Percentiles rank a stretch among this genome's conserved stretches.
Conservation (phyloP, 2,113 vertebrate species). For the Prolemur simus region DNA sequence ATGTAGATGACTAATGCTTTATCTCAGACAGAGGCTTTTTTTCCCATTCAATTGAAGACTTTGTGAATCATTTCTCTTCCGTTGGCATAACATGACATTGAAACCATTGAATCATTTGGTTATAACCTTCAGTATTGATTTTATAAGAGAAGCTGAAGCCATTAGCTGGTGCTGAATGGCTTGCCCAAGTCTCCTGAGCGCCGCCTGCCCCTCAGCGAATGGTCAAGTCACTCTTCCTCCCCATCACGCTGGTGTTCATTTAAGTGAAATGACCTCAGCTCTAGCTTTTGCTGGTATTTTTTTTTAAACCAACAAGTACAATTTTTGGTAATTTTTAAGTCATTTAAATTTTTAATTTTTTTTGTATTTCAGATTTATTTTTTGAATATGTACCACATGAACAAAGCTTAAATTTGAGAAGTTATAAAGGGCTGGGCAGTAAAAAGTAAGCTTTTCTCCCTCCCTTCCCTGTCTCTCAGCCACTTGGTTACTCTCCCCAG, state of each 20-base stretch:
- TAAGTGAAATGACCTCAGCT: neutral
- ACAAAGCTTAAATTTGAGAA: neutral
- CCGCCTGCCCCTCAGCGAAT: too few species aligned
- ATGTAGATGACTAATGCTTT: neutral
- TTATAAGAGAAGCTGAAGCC: neutral
- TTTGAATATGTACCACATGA: neutral
- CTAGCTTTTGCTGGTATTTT: neutral
- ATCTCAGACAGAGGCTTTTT: neutral
- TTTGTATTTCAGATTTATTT: neutral
- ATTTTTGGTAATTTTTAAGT: neutral
- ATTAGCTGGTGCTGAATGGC: neutral
- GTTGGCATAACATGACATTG: neutral
- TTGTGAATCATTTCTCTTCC: neutral
- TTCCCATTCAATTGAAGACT: neutral
- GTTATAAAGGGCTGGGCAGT: neutral
- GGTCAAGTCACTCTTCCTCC: neutral
- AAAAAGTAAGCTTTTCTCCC: neutral
- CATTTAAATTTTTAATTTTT: neutral
- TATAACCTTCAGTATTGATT: neutral
- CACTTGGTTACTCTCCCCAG: neutral
- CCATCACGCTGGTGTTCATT: neutral
- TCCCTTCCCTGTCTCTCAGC: neutral
- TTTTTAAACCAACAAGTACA: neutral
- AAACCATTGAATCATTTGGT: neutral
- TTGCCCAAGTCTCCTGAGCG: neutral